Evolutionary conservation across 2,888 invertebrate genomes (phyloP), one percentile per base, ranked within the genome.

Genomic region (Calliopum simillimum): DNA sequence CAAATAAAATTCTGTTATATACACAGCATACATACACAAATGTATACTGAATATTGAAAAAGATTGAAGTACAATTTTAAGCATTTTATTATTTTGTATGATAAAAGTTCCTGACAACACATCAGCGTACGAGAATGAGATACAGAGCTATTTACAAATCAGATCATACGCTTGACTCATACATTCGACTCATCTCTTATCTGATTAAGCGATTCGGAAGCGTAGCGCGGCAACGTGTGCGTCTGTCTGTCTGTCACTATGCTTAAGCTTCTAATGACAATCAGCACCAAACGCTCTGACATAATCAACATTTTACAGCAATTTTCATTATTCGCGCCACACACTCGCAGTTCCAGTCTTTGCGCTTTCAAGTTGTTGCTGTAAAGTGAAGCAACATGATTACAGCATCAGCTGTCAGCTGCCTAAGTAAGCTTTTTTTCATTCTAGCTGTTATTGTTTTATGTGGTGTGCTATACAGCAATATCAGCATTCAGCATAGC

Each of bases 221-320:
- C 53, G 53, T 23, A 53, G 13, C 33, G 23, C 33, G 23, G 23
- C 23, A 53, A 53, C 53, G 4, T 21, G 53, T 21, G 53, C 13
- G 23, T 23, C 23, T 8, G 56, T 25, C 14, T 56, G 23, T 23
- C 21, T 25, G 21, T 25, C 23, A 4, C 33, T 21, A 16, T 56
- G 25, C 5, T 25, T 33, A 33, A 33, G 23, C 56, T 56, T n/a
- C 56, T 25, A 56, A 56, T 25, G 56, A 56, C 56, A 56, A 25
- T 56, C 56, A 25, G n/a, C n/a, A n/a, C n/a, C n/a, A n/a, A n/a
- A n/a, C n/a, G n/a, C 14, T n/a, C 56, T 21, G 25, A 56, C 25
- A 56, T 21, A 56, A 53, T 19, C 53, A 53, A 19, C 53, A 56
- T 56, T 33, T 23, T 23, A 25, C n/a, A 56, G 56, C 56, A 33